Conservation (phyloP, 2,113 vertebrate genomes). For the Globicephala melas region DNA sequence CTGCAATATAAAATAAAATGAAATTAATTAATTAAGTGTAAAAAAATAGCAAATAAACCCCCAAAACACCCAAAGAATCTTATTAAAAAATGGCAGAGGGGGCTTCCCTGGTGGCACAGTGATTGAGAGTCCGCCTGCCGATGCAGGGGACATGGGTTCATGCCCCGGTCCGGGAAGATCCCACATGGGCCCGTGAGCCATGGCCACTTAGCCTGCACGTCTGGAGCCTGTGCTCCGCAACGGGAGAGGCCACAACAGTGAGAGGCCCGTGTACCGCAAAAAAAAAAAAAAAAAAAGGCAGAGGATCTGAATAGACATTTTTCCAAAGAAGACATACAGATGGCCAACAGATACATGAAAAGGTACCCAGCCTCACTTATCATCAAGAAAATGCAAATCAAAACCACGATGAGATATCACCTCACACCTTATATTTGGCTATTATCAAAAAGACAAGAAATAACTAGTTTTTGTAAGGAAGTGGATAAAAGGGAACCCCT, state of each 20-base stretch:
- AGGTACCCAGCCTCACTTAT: neutral
- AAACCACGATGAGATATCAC: neutral
- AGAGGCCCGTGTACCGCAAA: too few species aligned
- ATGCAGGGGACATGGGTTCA: too few species aligned
- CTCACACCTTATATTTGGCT: neutral
- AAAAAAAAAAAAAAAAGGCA: neutral
- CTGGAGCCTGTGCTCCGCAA: too few species aligned
- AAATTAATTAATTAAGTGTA: neutral
- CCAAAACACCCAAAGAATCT: neutral
- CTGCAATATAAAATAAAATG: neutral
- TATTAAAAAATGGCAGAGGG: neutral
- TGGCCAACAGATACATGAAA: too few species aligned
- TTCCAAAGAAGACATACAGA: neutral
- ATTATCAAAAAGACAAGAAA: neutral
- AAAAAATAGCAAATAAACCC: neutral
- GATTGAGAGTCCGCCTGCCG: too few species aligned
- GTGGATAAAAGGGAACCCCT: neutral
- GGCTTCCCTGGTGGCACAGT: too few species aligned
- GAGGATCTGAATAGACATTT: neutral
- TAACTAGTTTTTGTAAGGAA: neutral
- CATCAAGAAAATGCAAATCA: neutral
- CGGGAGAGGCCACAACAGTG: too few species aligned
- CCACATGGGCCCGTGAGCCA: too few species aligned
- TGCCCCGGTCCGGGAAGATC: too few species aligned
- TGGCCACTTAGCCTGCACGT: too few species aligned